Base-by-base conservation (phyloP, 2,888 invertebrate genomes). In the Abscondita cerata region DNA sequence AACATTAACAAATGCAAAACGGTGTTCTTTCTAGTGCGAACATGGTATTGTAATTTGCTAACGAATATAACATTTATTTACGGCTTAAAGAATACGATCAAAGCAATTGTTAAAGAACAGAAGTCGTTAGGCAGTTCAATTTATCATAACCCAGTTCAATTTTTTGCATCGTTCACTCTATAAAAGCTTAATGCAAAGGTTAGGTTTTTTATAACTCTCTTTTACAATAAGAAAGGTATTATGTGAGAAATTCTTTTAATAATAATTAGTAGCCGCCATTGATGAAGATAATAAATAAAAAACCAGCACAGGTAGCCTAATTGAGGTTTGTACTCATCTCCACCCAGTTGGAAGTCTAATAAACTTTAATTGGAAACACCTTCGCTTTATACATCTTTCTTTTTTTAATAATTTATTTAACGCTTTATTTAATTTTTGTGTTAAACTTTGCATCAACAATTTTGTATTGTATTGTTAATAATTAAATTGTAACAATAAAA, bases 291-390 rank as follows among this genome's bases (percentile, higher is more conserved):
- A 60, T 61, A 44, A 58, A 55, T 40, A n/a, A 50, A 41, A 54
- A 44, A 34, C 53, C 41, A 62, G 56, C 57, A 62, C 67, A 65
- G 65, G 67, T 67, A 67, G 67, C 67, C 62, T 67, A 67, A 67
- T 67, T 64, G 65, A 59, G 59, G 54, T 52, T 33, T 41, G 36
- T 50, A 63, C 52, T 58, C 55, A 55, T 55, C 55, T 63, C 56
- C 48, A 52, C 62, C 56, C 62, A 57, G 62, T 41, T 62, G 62
- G 62, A 46, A 15, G 57, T 52, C 57, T 52, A 54, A 52, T 61
- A 61, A 55, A 61, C 38, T 55, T 59, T 47, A 52, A 44, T 59
- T 51, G 51, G 33, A 40, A 12, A 41, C 51, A 47, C 51, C 51
- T 57, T 50, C 19, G 47, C 47, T 44, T 55, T 36, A 41, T 41